These are phyloP conservation scores for Meiosimyza decipiens DNA, from an alignment of 2,888 invertebrate genomes.

Conservation along the genomic window DNA sequence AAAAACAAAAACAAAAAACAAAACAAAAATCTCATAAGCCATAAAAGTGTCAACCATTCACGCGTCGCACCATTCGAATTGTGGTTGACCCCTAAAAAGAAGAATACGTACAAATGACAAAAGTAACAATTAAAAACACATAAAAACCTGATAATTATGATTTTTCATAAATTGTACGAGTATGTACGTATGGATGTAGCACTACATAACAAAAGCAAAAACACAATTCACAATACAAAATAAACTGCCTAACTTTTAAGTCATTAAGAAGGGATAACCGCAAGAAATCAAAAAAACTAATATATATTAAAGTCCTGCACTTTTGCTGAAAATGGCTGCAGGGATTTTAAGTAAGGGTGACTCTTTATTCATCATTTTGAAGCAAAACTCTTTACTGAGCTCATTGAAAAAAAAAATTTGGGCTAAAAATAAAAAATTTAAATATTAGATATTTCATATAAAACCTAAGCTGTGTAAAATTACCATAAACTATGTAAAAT, in stretches of 20 bases:
- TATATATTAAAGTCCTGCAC: not conserved
- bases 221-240: slow-evolving; percentile 38
- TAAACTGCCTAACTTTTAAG: not conserved
- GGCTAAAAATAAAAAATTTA: no score
- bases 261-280: slow-evolving; percentile 23
- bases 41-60: slow-evolving; percentile 27
- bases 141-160: slow-evolving; percentile 23
- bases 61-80: not conserved
- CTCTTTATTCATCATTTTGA: no score
- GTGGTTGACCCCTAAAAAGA: slow-evolving; percentile 10
- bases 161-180: slow-evolving; percentile 25
- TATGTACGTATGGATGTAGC: not conserved
- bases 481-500: no score
- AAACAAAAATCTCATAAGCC: not conserved
- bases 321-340: not conserved
- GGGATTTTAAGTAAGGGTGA: no score
- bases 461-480: no score
- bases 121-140: slow-evolving; percentile 20
- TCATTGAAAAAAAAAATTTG: no score
- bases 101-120: not conserved
- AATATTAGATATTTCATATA: no score
- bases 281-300: not conserved
- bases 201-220: not conserved
- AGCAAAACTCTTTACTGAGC: no score
- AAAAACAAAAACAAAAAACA: no score